A percentile compares a stretch with the other conserved stretches of the same genome.
These are phyloP conservation scores for Alcedo atthis DNA, from an alignment of 2,797 vertebrate species.

Conservation along the genomic window DNA sequence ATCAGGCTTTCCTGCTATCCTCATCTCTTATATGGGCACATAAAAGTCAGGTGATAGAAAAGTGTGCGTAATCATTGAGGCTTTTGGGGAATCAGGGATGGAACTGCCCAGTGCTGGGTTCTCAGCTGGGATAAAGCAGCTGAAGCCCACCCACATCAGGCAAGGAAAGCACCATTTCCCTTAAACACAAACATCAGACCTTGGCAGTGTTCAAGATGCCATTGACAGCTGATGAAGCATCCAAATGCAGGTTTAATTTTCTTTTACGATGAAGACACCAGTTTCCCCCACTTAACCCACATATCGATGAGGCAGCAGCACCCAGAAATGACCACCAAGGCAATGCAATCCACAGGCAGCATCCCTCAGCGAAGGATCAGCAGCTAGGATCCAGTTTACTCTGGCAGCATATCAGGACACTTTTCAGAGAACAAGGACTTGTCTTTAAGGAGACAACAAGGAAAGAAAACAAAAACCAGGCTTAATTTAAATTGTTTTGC, in stretches of 20 bases:
- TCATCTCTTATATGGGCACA: not conserved
- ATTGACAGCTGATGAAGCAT: not conserved
- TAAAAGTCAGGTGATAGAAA: not conserved
- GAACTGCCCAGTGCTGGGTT: not conserved
- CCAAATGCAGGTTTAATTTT: not conserved
- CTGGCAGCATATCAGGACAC: not conserved
- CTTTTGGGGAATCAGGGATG: not conserved
- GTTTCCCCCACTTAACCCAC: not conserved
- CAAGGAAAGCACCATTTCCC: not conserved
- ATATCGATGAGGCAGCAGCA: not conserved
- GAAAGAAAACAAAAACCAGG: not conserved
- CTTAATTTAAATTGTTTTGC: slow-evolving; percentile 36
- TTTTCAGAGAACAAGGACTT: slow-evolving; percentile 20
- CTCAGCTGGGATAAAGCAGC: not conserved
- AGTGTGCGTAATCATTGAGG: not conserved
- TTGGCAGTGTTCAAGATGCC: not conserved
- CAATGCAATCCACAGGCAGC: not conserved
- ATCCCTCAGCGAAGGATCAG: not conserved
- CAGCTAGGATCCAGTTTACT: not conserved
- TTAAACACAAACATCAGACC: not conserved
- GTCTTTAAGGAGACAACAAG: not conserved
- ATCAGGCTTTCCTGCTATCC: not conserved
- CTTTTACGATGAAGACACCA: not conserved
- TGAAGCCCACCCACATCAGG: not conserved
- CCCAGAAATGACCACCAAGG: not conserved